These are phyloP conservation scores for Drosophila bocqueti DNA, from an alignment of 1,140 invertebrate species.

Conservation along the genomic window DNA sequence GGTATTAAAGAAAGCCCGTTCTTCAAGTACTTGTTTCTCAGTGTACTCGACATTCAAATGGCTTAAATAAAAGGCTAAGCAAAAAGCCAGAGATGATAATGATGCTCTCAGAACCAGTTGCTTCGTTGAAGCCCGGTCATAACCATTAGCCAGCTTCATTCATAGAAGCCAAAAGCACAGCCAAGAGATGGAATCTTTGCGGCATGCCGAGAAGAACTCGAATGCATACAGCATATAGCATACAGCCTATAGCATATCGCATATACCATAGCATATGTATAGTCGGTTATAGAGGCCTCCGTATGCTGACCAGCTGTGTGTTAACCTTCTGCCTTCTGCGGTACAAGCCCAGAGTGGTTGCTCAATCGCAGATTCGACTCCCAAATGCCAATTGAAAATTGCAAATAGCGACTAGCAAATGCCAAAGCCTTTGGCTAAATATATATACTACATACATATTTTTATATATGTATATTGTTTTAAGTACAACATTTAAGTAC, in stretches of 20 bases:
- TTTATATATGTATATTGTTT: no score
- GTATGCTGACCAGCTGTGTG: conserved; percentile 28
- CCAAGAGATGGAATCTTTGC: conserved; percentile 31
- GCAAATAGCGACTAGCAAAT: conserved; percentile 47
- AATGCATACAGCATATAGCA: background rate
- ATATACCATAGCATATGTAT: background rate
- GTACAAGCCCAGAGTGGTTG: background rate
- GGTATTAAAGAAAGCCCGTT: background rate
- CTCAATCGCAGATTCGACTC: conserved; percentile 48
- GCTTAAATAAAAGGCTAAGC: conserved; percentile 10
- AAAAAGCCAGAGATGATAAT: conserved; percentile 32
- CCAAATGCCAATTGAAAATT: conserved; percentile 31
- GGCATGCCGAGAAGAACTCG: conserved; percentile 14
- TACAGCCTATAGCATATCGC: background rate
- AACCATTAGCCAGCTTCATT: conserved; percentile 47
- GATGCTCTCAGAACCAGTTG: conserved; percentile 46
- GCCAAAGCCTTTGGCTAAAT: conserved; percentile 17
- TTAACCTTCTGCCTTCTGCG: conserved; percentile 10
- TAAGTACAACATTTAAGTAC: background rate
- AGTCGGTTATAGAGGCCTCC: background rate
- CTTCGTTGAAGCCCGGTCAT: conserved; percentile 31
- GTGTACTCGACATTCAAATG: conserved; percentile 42
- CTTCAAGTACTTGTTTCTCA: background rate
- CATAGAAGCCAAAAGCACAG: conserved; percentile 30
- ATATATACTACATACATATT: no score